A percentile compares a stretch with the other conserved stretches of the same genome.
These are phyloP conservation scores for Cherax destructor DNA, from an alignment of 1,140 invertebrate genomes.

Conservation along the genomic window DNA sequence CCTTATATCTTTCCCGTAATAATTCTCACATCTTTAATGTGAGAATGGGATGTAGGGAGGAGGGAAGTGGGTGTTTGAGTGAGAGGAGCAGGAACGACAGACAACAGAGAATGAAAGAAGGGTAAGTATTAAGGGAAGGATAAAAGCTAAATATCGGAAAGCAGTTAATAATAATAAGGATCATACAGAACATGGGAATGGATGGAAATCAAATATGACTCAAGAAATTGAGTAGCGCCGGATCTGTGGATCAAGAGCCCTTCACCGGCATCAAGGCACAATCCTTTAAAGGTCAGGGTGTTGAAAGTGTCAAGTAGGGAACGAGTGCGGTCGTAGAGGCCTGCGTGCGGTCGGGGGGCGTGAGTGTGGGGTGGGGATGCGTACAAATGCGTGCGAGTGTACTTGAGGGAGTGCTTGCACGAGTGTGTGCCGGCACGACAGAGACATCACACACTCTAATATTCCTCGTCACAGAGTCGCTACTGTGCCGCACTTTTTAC, in stretches of 20 bases:
- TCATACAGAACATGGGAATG: too few relatives aligned
- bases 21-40: too few relatives aligned
- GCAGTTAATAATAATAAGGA: too few relatives aligned
- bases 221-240: neutral
- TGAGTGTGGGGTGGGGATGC: too few relatives aligned
- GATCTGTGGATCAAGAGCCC: too few relatives aligned
- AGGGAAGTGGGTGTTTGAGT: too few relatives aligned
- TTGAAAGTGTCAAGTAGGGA: neutral
- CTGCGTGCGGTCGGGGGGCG: neutral
- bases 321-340: neutral
- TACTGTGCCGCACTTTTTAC: constrained; percentile 18
- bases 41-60: too few relatives aligned
- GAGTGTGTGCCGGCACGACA: too few relatives aligned
- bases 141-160: neutral
- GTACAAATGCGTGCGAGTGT: too few relatives aligned
- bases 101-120: neutral
- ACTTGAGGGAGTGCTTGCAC: too few relatives aligned
- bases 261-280: too few relatives aligned
- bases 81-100: neutral
- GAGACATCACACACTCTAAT: neutral
- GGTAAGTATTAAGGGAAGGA: neutral
- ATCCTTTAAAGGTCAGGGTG: neutral
- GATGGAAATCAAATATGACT: neutral
- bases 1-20: too few relatives aligned
- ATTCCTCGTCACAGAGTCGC: neutral